These are phyloP conservation scores for Trichonephila clavipes DNA, from an alignment of 1,140 invertebrate genomes.

Conservation along the genomic window DNA sequence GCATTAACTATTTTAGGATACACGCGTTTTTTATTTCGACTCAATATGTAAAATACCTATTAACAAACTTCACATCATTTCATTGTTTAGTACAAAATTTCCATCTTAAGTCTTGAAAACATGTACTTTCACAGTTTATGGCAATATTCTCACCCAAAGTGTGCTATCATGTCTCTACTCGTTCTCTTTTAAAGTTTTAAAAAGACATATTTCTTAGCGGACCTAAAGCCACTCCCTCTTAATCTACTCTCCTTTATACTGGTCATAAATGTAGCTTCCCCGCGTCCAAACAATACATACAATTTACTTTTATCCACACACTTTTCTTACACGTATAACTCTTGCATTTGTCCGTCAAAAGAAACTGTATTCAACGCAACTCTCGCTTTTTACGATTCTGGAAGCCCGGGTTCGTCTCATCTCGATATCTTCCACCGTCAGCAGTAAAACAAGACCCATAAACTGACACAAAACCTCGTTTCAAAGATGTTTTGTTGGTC, in stretches of 20 bases:
- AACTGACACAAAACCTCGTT: slow-evolving; percentile 34
- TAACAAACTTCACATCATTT: too few relatives aligned
- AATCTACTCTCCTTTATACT: slow-evolving; percentile 2
- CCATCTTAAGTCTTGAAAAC: background rate
- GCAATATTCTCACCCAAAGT: background rate
- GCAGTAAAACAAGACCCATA: slow-evolving; percentile 3
- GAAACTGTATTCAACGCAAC: background rate
- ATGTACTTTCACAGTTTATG: background rate
- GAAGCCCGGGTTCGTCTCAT: background rate
- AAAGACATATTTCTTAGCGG: background rate
- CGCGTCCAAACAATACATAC: slow-evolving; percentile 14
- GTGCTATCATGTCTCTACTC: background rate
- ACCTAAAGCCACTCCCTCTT: background rate
- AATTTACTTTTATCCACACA: background rate
- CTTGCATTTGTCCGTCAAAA: slow-evolving; percentile 3
- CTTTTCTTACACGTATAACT: slow-evolving; percentile 5
- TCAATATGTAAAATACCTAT: too few relatives aligned
- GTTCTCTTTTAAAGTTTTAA: background rate
- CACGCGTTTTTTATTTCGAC: too few relatives aligned
- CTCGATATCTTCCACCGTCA: background rate
- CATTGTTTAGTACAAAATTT: too few relatives aligned
- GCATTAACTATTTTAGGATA: too few relatives aligned
- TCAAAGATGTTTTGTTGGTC: slow-evolving; percentile 8
- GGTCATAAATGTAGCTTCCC: background rate
- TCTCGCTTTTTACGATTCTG: background rate